Percentiles rank a stretch among this genome's conserved stretches.
phyloP scores from a whole-genome alignment of 1,140 invertebrate genomes.

The Lordiphosa collinella region DNA sequence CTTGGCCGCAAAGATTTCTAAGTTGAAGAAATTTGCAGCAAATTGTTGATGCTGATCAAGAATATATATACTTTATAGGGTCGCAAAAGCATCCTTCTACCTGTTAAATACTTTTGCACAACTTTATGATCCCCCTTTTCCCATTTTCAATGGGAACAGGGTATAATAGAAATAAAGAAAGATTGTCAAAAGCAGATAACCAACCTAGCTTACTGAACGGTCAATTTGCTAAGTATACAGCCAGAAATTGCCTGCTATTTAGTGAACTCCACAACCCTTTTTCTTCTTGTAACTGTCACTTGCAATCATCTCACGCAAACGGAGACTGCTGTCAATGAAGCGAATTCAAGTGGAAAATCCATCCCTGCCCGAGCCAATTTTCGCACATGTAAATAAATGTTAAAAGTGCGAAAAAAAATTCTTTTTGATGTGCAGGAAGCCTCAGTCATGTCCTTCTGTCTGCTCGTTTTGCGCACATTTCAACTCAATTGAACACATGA shows the following conservation, averaged over 20 bases:
- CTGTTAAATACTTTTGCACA: too few species aligned
- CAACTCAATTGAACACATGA: slow-evolving; percentile 13
- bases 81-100: too few species aligned
- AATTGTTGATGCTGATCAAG: too few species aligned
- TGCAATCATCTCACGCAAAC: slow-evolving; percentile 8
- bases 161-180: too few species aligned
- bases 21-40: too few species aligned
- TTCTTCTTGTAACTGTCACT: slow-evolving; percentile 10
- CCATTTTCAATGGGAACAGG: too few species aligned
- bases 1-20: too few species aligned
- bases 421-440: slow-evolving; percentile 29
- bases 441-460: slow-evolving; percentile 9
- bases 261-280: slow-evolving; percentile 4
- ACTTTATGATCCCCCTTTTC: too few species aligned
- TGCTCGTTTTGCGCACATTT: slow-evolving; percentile 5
- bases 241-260: slow-evolving; percentile 4
- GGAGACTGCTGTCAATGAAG: slow-evolving; percentile 5
- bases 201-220: slow-evolving; percentile 1
- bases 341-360: slow-evolving; percentile 12
- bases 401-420: slow-evolving; percentile 36
- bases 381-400: slow-evolving; percentile 13
- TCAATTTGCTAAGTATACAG: slow-evolving; percentile 11
- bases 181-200: slow-evolving; percentile 2
- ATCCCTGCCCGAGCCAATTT: slow-evolving; percentile 7
- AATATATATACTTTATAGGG: too few species aligned